Evolutionary conservation across 2,797 vertebrate species (phyloP), one percentile per base, ranked within the genome.

Genomic region (Muscicapa comitata): DNA sequence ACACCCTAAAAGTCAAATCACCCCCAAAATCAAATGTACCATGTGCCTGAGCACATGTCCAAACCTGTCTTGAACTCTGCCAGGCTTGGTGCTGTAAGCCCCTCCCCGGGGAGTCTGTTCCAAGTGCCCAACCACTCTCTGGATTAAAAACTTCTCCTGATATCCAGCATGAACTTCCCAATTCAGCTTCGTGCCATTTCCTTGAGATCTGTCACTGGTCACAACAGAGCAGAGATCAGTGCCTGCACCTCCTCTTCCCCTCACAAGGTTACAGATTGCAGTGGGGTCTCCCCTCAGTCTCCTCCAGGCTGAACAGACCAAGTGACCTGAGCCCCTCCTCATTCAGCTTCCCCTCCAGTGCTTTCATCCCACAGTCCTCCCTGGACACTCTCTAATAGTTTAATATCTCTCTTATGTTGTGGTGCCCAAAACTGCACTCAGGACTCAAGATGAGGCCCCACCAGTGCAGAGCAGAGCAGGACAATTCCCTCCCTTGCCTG

Each of bases 231-330:
- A 45, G 28, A 21, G 10, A 33, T 55, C 38, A 33, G 20, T 51
- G 51, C 1, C 17, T 62, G n/a, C 6, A 17, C 9, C 24, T 68
- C 7, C 11, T 20, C 17, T 11, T 38, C 4, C 19, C 10, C 25
- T 51, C 9, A 13, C 1, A 1, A 38, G 29, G 24, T 4, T 51
- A 2, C 26, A 33, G 43, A 13, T 3, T 14, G 12, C 19, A 38
- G 2, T 33, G n/a, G 68, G n/a, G 13, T 51, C 13, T 62, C n/a
- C 14, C 7, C 37, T 51, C 71, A 63, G 19, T 7, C 13, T 70
- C 19, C 24, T 63, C 51, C 20, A 26, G 51, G 10, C 17, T 70
- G 71, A 82, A 70, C 3, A 8, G 48, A 76, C 11, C 37, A 63
- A 29, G 28, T 29, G 8, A 50, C 28, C 28, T 62, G 37, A 57